These are phyloP conservation scores for Parnassius apollo DNA, from an alignment of 2,888 invertebrate species.

Conservation along the genomic window DNA sequence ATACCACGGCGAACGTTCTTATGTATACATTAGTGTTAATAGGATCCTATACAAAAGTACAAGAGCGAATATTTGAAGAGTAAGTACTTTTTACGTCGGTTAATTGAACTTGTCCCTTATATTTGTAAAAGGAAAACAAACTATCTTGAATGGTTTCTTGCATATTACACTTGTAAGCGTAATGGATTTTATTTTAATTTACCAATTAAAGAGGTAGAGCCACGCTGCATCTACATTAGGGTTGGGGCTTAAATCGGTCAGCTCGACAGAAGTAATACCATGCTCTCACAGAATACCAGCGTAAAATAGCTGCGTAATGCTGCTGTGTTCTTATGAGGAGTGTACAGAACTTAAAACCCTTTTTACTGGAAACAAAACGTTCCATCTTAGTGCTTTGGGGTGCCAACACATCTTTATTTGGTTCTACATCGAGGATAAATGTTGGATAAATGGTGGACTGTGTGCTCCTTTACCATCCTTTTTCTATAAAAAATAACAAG, in stretches of 20 bases:
- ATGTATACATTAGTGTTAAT: slow-evolving; percentile 51
- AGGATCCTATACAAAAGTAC: slow-evolving; percentile 52
- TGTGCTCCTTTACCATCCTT: no score
- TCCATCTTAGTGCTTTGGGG: no score
- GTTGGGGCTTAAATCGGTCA: no score
- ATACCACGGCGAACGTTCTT: slow-evolving; percentile 68
- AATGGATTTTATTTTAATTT: not conserved
- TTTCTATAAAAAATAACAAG: not conserved
- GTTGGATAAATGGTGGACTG: no score
- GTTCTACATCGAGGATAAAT: no score
- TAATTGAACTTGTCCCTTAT: not conserved
- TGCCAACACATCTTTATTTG: no score
- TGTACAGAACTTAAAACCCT: no score
- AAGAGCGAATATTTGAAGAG: slow-evolving; percentile 57
- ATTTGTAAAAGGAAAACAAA: not conserved
- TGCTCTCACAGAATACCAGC: no score
- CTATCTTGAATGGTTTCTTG: not conserved
- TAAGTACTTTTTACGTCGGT: slow-evolving; percentile 39
- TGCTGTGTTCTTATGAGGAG: no score
- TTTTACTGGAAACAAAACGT: no score
- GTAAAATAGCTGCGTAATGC: no score
- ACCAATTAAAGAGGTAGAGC: not conserved
- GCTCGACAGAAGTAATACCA: no score
- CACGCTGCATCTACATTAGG: not conserved
- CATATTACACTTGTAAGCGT: not conserved